A percentile compares a stretch with the other conserved stretches of the same genome.
phyloP scores from a whole-genome alignment of 2,113 vertebrate genomes.

The Trichechus manatus region DNA sequence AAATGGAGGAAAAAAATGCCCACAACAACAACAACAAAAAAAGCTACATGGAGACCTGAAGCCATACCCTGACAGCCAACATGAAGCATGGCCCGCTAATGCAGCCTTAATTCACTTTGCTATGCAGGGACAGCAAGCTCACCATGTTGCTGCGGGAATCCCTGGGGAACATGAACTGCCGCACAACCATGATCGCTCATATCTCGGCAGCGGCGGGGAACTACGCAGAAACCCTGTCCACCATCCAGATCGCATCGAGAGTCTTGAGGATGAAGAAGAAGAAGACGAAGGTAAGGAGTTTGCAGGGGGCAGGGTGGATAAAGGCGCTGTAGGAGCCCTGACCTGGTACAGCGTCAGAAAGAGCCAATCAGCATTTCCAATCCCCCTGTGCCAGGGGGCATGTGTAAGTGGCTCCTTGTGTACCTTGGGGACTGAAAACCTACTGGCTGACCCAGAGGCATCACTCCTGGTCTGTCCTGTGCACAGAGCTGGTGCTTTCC shows the following conservation, averaged over 20 bases:
- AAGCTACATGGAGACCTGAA: conserved; percentile 67
- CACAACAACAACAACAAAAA: conserved; percentile 4
- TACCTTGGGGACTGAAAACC: neutral
- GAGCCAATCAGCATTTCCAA: neutral
- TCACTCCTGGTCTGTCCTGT: neutral
- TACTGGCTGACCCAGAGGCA: neutral
- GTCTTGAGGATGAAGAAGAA: conserved; percentile 99
- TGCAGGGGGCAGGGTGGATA: rapidly evolving
- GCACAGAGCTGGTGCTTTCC: neutral
- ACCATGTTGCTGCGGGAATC: conserved; percentile 99
- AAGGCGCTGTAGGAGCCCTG: neutral
- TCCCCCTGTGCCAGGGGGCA: neutral
- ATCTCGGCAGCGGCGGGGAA: conserved; percentile 95
- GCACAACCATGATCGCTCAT: conserved; percentile 99
- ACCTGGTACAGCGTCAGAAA: neutral
- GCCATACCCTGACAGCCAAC: conserved; percentile 77
- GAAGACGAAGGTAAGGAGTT: conserved; percentile 95
- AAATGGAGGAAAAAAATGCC: rapidly evolving
- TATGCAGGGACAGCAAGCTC: conserved; percentile 98
- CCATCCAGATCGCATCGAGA: conserved; percentile 97
- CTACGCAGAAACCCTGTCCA: conserved; percentile 97
- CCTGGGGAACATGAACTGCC: conserved; percentile 99
- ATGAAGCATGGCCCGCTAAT: conserved; percentile 82
- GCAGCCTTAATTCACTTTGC: conserved; percentile 86
- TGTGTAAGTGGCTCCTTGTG: neutral